phyloP scores from a whole-genome alignment of 2,888 invertebrate genomes.

The Sepiola atlantica region DNA sequence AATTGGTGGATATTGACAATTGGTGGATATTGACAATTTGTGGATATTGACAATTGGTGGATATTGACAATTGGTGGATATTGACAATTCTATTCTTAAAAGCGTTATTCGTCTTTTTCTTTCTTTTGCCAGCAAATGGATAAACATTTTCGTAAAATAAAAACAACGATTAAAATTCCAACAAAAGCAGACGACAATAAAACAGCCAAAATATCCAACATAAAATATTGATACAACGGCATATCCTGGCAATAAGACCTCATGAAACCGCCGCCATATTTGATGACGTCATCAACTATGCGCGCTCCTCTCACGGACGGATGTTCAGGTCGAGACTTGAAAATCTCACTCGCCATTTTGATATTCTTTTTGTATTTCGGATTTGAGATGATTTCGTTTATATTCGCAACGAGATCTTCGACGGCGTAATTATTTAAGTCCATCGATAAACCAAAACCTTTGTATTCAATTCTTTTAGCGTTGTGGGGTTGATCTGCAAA shows the following conservation, averaged over 20 bases:
- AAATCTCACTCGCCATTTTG: constrained; percentile 12
- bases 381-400: constrained; percentile 43
- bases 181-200: background rate
- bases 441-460: constrained; percentile 16
- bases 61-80: too few species aligned
- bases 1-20: too few species aligned
- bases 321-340: constrained; percentile 42
- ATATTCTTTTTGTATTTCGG: constrained; percentile 46
- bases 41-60: too few species aligned
- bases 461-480: background rate
- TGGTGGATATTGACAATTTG: too few species aligned
- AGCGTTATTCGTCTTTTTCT: background rate
- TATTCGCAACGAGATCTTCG: background rate
- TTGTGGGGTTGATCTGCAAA: constrained; percentile 56
- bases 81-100: too few species aligned
- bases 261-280: constrained; percentile 60
- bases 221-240: constrained; percentile 59
- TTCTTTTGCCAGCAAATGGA: background rate
- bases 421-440: background rate
- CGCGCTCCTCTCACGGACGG: constrained; percentile 44
- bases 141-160: background rate
- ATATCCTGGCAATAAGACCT: constrained; percentile 56
- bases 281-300: constrained; percentile 53
- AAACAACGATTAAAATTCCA: background rate
- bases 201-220: constrained; percentile 52